Conservation (phyloP, 2,888 invertebrate species). For the Eilema sororculum region DNA sequence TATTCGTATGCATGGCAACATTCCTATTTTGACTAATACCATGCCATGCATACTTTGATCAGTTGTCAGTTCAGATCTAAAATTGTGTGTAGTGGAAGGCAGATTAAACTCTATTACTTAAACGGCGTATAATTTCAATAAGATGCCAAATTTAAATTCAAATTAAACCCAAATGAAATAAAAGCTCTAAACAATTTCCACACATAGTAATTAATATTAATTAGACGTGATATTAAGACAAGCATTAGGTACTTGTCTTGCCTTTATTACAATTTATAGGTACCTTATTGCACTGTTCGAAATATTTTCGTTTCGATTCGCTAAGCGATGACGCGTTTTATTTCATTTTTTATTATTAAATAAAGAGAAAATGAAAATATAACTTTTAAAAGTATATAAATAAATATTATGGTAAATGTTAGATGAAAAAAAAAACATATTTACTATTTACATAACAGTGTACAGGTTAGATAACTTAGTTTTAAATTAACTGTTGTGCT, state of each 20-base stretch:
- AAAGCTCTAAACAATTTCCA: too few species aligned
- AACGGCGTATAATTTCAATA: background rate
- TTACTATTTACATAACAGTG: constrained; percentile 5
- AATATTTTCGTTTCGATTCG: background rate
- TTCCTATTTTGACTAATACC: too few species aligned
- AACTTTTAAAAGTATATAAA: background rate
- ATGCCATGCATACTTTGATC: too few species aligned
- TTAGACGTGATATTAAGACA: background rate
- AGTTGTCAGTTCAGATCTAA: background rate
- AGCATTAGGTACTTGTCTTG: too few species aligned
- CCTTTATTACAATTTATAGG: background rate
- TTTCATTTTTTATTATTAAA: background rate
- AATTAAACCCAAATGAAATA: too few species aligned
- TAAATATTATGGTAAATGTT: background rate
- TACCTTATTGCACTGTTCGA: background rate
- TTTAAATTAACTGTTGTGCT: background rate
- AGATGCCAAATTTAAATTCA: background rate
- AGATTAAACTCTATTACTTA: background rate
- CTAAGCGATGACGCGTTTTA: background rate
- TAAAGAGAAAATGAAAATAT: background rate
- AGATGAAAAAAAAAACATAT: background rate
- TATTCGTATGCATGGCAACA: too few species aligned
- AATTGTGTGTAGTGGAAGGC: background rate
- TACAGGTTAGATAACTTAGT: background rate
- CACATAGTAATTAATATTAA: background rate